phyloP scores from a whole-genome alignment of 2,797 vertebrate species.

The Lacerta bilineata region DNA sequence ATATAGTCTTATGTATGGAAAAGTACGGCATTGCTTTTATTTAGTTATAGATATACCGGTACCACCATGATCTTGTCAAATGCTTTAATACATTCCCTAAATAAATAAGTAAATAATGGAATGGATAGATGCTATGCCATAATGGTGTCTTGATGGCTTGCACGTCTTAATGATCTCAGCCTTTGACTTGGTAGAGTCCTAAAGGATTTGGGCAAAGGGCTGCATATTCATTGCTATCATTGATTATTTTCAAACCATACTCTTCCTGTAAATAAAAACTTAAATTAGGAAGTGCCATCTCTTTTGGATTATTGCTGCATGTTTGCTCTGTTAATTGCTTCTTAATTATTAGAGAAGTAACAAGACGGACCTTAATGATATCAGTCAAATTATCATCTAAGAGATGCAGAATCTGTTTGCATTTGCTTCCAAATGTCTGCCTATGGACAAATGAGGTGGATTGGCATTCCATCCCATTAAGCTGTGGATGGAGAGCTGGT shows the following conservation, averaged over 20 bases:
- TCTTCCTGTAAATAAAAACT: constrained; percentile 28
- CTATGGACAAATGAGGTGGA: background rate
- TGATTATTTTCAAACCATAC: constrained; percentile 28
- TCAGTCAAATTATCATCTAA: constrained; percentile 22
- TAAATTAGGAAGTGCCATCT: constrained; percentile 26
- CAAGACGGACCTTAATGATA: constrained; percentile 39
- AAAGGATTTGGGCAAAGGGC: constrained; percentile 34
- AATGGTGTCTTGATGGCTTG: background rate
- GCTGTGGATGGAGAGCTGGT: background rate
- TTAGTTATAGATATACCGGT: too few relatives aligned
- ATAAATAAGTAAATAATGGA: background rate
- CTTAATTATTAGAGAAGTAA: constrained; percentile 27
- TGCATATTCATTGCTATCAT: constrained; percentile 14
- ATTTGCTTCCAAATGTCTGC: constrained; percentile 9
- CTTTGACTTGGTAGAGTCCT: constrained; percentile 32
- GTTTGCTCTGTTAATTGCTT: constrained; percentile 30
- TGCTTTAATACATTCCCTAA: too few relatives aligned
- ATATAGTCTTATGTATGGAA: too few relatives aligned
- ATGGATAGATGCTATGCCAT: background rate
- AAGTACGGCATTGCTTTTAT: too few relatives aligned
- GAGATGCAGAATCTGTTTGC: constrained; percentile 2
- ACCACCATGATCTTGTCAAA: too few relatives aligned
- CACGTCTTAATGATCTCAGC: background rate
- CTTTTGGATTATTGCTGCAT: background rate
- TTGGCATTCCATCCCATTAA: background rate